Evolutionary conservation across 2,888 invertebrate genomes (phyloP), one percentile per base, ranked within the genome.

Genomic region (Brenthis ino): DNA sequence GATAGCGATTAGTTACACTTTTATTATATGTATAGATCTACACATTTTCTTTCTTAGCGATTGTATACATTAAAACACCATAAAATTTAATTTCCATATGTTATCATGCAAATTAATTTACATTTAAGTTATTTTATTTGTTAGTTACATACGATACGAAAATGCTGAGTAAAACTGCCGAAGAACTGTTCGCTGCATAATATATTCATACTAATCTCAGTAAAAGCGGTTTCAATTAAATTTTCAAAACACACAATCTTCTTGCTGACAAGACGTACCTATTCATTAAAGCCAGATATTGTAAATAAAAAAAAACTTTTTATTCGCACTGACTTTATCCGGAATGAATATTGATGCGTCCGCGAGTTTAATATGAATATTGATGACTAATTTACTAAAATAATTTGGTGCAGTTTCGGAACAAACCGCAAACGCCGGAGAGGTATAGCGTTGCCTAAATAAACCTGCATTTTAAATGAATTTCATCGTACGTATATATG

Each of bases 301-400:
- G n/a, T 48, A 60, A 28, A 60, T 28, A 50, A 16, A n/a, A 24
- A 28, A 28, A 14, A 12, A 12, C n/a, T 60, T 60, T 60, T 60
- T 60, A 16, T 60, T 50, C 33, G 6, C 50, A n/a, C 8, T 1
- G 14, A 48, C 12, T 28, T 60, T 60, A 50, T 12, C 50, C 28
- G 50, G 50, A 50, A 50, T 63, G 63, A 54, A 63, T 63, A 63
- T 54, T 43, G 54, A 63, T 63, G 24, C 53, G 54, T 43, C 55
- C 64, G 58, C 57, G 60, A 67, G 70, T n/a, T 67, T 67, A 70
- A 67, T 70, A 64, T 64, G 64, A 54, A 70, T 70, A 71, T 71
- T 71, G 68, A 69, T 71, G 69, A 60, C 66, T 69, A 69, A 71
- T 71, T 71, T 69, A 67, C 66, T 67, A 64, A 71, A 71, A 69